Conservation (phyloP, 2,113 vertebrate genomes). For the Paraplagusia blochii region DNA sequence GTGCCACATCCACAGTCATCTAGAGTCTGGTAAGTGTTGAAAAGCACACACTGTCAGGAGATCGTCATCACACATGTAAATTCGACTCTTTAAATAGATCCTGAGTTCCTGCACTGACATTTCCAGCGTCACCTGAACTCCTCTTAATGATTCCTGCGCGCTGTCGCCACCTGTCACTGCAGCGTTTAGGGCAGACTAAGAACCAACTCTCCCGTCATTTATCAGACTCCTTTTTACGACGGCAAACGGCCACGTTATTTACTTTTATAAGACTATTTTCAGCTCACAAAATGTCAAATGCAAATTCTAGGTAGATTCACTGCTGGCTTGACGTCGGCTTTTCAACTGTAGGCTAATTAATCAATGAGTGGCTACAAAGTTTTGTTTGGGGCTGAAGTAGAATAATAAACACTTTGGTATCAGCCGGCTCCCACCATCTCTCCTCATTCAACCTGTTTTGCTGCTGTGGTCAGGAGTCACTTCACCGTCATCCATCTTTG, state of each 20-base stretch:
- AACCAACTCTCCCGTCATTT: not conserved
- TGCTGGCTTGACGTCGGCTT: not conserved
- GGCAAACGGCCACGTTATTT: not conserved
- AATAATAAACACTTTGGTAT: not conserved
- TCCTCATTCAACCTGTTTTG: not conserved
- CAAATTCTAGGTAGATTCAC: constrained; percentile 14
- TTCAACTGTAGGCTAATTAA: not conserved
- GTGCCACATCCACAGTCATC: too few relatives aligned
- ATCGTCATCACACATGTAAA: not conserved
- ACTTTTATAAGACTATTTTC: constrained; percentile 9
- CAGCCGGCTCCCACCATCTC: not conserved
- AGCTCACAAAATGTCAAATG: constrained; percentile 30
- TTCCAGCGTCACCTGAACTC: not conserved
- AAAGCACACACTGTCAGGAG: not conserved
- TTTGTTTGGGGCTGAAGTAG: not conserved
- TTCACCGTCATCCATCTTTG: constrained; percentile 12
- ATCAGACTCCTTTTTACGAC: not conserved
- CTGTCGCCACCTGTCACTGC: not conserved
- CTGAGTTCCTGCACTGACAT: too few relatives aligned
- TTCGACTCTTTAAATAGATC: not conserved
- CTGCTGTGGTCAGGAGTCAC: constrained; percentile 3
- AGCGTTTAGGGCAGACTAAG: not conserved
- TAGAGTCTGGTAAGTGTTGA: too few relatives aligned
- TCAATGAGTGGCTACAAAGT: constrained; percentile 2
- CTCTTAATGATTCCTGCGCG: not conserved